Conservation (phyloP, 2,888 invertebrate genomes). For the Quadroppia sp. region DNA sequence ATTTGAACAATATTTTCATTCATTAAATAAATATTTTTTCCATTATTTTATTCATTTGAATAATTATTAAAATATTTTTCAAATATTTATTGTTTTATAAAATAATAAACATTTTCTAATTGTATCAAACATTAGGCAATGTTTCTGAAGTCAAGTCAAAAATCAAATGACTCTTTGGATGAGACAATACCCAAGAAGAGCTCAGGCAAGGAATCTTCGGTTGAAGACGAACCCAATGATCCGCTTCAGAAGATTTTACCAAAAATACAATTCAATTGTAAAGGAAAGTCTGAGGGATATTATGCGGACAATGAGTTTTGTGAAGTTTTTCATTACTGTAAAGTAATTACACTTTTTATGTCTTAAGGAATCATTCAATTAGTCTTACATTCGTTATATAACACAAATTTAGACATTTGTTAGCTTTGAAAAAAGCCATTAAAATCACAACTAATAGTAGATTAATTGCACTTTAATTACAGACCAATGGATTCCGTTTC, state of each 20-base stretch:
- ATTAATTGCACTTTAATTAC: conserved; percentile 7
- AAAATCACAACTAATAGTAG: background rate
- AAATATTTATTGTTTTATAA: background rate
- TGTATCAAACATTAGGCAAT: background rate
- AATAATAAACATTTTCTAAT: background rate
- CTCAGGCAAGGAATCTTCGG: background rate
- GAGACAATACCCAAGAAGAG: background rate
- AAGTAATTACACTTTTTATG: conserved; percentile 31
- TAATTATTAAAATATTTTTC: background rate
- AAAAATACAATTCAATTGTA: conserved; percentile 47
- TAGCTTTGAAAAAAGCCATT: too few species aligned
- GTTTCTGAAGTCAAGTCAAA: background rate
- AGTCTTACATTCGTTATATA: too few species aligned
- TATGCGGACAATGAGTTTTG: conserved; percentile 48
- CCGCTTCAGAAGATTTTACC: conserved; percentile 47
- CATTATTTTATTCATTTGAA: background rate
- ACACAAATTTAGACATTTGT: too few species aligned
- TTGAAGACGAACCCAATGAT: conserved; percentile 35
- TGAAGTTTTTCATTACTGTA: conserved; percentile 49
- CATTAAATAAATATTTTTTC: background rate
- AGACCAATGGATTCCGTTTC: conserved; percentile 46
- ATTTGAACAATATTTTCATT: background rate
- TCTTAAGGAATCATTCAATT: background rate
- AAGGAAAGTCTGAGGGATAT: conserved; percentile 47
- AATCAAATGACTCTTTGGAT: background rate